These are phyloP conservation scores for Paramisgurnus dabryanus DNA, from an alignment of 2,113 vertebrate genomes.

Conservation along the genomic window DNA sequence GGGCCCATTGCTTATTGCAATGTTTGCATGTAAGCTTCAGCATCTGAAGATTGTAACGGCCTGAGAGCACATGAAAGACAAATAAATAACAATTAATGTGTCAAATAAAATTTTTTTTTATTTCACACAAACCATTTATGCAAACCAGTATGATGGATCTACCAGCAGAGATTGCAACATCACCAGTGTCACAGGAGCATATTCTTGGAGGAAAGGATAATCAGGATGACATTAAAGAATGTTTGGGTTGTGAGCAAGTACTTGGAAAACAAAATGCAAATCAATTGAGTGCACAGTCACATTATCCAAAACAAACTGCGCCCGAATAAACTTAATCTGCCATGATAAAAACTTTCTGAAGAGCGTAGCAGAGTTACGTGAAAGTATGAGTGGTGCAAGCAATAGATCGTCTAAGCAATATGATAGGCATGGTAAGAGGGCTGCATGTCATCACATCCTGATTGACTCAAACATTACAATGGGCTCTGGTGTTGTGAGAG, in stretches of 20 bases:
- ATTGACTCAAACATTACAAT: no score
- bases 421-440: no score
- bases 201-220: slow-evolving; percentile 2
- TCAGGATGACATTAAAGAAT: neutral
- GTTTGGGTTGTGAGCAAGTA: slow-evolving; percentile 3
- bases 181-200: neutral
- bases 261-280: neutral
- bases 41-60: neutral
- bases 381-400: no score
- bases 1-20: slow-evolving; percentile 26
- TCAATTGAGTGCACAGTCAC: no score
- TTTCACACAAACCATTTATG: neutral
- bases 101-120: neutral
- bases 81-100: neutral
- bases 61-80: slow-evolving; percentile 3
- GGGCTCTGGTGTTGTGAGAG: no score
- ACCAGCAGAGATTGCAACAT: slow-evolving; percentile 1
- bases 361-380: no score
- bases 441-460: no score
- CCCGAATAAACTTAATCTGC: no score
- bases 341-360: no score
- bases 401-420: no score
- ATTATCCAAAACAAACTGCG: no score
- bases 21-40: slow-evolving; percentile 14
- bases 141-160: slow-evolving; percentile 6